A percentile compares a stretch with the other conserved stretches of the same genome.
Evolutionary conservation across 2,113 vertebrate genomes (phyloP).

Genomic region (Podarcis raffonei): DNA sequence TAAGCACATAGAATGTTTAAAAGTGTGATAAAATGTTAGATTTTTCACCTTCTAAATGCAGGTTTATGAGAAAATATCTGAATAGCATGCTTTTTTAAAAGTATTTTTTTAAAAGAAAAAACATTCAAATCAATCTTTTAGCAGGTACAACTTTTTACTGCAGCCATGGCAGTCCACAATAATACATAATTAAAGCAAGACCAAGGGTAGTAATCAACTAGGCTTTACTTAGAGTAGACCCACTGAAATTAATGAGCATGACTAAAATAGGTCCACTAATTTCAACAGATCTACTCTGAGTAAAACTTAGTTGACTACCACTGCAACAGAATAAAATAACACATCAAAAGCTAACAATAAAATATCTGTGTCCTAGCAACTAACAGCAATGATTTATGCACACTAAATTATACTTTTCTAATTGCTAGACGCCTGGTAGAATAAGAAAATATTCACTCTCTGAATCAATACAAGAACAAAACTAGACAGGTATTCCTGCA

Average conservation of each 20-base stretch:
- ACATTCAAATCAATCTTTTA: background rate
- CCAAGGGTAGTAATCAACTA: too few species aligned
- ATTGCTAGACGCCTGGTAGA: background rate
- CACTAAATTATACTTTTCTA: background rate
- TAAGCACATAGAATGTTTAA: background rate
- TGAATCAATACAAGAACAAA: background rate
- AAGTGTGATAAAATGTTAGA: background rate
- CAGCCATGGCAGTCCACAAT: background rate
- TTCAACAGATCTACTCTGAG: too few species aligned
- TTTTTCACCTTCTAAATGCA: background rate
- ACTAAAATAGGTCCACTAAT: too few species aligned
- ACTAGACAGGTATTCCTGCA: background rate
- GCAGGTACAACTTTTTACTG: background rate
- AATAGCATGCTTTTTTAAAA: background rate
- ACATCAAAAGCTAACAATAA: too few species aligned
- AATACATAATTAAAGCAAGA: background rate
- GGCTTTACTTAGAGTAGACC: too few species aligned
- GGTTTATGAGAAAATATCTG: background rate
- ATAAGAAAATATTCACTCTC: background rate
- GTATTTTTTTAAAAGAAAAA: too few species aligned
- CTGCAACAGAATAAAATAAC: too few species aligned
- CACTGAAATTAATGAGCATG: too few species aligned
- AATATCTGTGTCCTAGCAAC: background rate
- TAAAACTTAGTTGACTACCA: too few species aligned
- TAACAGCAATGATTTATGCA: background rate